Percentiles rank a stretch among this genome's conserved stretches.
Conservation (phyloP, 1,140 invertebrate species). For the Drosophila nigromelanica region DNA sequence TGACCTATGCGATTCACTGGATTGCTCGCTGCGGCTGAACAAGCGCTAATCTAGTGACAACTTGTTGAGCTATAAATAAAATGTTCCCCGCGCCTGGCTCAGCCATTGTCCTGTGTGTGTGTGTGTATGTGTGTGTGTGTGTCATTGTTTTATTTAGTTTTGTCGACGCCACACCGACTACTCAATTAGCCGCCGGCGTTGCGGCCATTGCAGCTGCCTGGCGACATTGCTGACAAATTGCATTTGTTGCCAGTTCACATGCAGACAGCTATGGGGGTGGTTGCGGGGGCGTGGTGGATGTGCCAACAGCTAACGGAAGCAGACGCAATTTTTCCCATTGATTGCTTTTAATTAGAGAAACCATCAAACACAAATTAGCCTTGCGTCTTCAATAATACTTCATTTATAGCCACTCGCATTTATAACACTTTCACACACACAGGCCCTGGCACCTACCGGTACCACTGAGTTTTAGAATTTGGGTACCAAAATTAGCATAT, state of each 20-base stretch:
- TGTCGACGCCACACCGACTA: slow-evolving; percentile 36
- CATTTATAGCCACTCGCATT: slow-evolving; percentile 53
- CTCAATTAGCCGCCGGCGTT: slow-evolving; percentile 61
- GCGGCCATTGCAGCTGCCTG: slow-evolving; percentile 65
- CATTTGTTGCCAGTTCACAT: slow-evolving; percentile 65
- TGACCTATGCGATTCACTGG: slow-evolving; percentile 31
- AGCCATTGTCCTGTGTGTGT: slow-evolving; percentile 10
- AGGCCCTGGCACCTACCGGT: slow-evolving; percentile 2
- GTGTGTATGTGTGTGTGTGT: neutral
- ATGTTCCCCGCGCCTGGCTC: slow-evolving; percentile 13
- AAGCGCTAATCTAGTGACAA: slow-evolving; percentile 68
- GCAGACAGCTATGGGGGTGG: slow-evolving; percentile 24
- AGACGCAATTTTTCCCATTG: slow-evolving; percentile 75
- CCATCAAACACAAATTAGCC: slow-evolving; percentile 77
- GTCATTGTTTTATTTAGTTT: slow-evolving; percentile 30
- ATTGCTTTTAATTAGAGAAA: slow-evolving; percentile 80
- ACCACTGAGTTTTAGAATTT: neutral
- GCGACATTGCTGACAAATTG: slow-evolving; percentile 68
- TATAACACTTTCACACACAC: slow-evolving; percentile 10
- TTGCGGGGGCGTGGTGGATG: too few species aligned
- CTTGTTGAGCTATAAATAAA: slow-evolving; percentile 79
- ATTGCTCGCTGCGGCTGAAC: slow-evolving; percentile 19
- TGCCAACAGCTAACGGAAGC: slow-evolving; percentile 42
- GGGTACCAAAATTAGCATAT: slow-evolving; percentile 38
- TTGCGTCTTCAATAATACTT: slow-evolving; percentile 74